Evolutionary conservation across 1,140 invertebrate species (phyloP).

Genomic region (Ostrea edulis): DNA sequence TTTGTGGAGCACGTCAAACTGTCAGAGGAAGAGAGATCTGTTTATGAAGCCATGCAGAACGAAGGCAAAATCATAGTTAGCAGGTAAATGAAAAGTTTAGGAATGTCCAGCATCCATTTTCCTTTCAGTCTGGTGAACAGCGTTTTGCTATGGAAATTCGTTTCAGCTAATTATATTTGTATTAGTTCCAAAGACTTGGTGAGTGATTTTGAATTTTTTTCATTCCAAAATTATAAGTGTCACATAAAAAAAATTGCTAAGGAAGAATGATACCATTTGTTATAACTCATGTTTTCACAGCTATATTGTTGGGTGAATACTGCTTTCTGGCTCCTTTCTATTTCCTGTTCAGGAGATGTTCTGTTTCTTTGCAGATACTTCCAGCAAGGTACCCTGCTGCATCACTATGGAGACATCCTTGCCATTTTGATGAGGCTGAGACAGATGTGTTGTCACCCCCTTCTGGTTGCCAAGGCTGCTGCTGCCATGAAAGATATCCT

Average conservation of each 20-base stretch:
- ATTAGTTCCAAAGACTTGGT: too few species aligned
- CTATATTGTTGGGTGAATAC: too few species aligned
- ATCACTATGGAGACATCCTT: conserved; percentile 67
- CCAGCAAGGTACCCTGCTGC: conserved; percentile 64
- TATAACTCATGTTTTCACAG: too few species aligned
- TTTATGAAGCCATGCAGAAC: conserved; percentile 66
- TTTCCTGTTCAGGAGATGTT: neutral
- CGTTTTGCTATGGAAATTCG: too few species aligned
- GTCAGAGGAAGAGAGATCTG: conserved; percentile 64
- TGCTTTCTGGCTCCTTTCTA: too few species aligned
- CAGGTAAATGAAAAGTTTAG: conserved; percentile 49
- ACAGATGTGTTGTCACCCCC: conserved; percentile 93
- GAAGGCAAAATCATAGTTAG: conserved; percentile 66
- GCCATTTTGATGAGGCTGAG: conserved; percentile 84
- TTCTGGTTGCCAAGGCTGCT: conserved; percentile 83
- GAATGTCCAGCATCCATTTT: neutral
- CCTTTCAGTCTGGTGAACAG: neutral
- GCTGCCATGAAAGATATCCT: conserved; percentile 54
- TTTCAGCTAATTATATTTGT: too few species aligned
- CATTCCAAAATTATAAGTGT: too few species aligned
- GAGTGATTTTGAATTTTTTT: too few species aligned
- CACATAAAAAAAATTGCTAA: too few species aligned
- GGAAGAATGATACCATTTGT: too few species aligned
- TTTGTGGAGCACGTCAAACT: conserved; percentile 63
- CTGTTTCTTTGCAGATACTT: conserved; percentile 60